These are phyloP conservation scores for Brachionus asplanchnoidis DNA, from an alignment of 1,140 invertebrate genomes.

Conservation along the genomic window DNA sequence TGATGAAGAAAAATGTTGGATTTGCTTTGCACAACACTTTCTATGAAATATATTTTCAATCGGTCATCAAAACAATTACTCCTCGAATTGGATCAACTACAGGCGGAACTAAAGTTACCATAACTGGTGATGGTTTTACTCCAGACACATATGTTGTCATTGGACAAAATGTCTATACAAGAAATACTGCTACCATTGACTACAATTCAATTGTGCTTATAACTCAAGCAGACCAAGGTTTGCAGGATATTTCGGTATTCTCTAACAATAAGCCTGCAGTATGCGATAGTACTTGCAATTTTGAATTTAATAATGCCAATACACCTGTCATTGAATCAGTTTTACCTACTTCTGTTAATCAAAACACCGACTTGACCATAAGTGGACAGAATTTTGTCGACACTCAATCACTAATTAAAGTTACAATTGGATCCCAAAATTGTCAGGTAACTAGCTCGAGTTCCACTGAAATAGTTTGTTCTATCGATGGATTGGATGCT, in stretches of 20 bases:
- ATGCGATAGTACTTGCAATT: background rate
- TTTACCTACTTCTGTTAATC: background rate
- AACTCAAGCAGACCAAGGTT: background rate
- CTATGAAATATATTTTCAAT: conserved; percentile 2
- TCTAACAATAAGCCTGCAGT: background rate
- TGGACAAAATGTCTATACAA: conserved; percentile 44
- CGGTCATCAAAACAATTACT: background rate
- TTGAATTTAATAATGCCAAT: background rate
- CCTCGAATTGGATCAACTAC: background rate
- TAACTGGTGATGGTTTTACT: conserved; percentile 48
- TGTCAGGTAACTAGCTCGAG: background rate
- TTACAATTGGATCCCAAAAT: conserved; percentile 25
- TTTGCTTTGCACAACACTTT: conserved; percentile 6
- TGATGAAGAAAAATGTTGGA: conserved; percentile 17
- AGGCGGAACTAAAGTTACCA: conserved; percentile 45
- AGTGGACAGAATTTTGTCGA: conserved; percentile 4
- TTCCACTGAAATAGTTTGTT: background rate
- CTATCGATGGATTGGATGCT: background rate
- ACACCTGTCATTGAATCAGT: background rate
- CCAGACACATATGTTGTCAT: conserved; percentile 44
- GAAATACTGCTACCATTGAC: background rate
- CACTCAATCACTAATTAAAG: background rate
- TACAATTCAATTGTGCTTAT: background rate
- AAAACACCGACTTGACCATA: background rate
- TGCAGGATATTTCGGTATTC: background rate